These are phyloP conservation scores for Slavum lentiscoides DNA, from an alignment of 2,888 invertebrate species.

Conservation along the genomic window DNA sequence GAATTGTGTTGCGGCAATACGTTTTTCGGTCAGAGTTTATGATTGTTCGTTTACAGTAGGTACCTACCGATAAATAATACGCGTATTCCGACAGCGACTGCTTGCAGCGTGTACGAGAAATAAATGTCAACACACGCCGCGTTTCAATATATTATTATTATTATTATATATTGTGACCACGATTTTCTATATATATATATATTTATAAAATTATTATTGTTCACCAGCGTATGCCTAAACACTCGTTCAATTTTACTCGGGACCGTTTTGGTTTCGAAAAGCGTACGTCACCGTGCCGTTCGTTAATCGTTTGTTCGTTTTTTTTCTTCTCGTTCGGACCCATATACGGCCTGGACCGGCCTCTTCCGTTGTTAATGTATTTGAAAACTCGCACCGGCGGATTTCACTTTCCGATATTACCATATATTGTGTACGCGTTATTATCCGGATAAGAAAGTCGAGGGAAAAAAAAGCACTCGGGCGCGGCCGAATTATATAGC, in stretches of 20 bases:
- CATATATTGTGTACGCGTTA: not conserved
- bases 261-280: too few species aligned
- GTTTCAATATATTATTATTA: slow-evolving; percentile 3
- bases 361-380: not conserved
- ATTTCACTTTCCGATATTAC: not conserved
- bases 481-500: too few species aligned
- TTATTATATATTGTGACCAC: slow-evolving; percentile 2
- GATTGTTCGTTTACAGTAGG: not conserved
- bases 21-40: not conserved
- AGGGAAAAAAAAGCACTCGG: too few species aligned
- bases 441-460: too few species aligned
- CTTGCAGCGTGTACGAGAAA: slow-evolving; percentile 26
- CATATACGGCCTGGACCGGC: too few species aligned
- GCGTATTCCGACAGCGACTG: not conserved
- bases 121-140: slow-evolving; percentile 28
- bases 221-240: not conserved
- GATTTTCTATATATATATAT: not conserved
- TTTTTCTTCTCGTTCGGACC: not conserved
- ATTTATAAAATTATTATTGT: not conserved
- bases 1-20: slow-evolving; percentile 23
- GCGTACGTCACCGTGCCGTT: too few species aligned
- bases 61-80: slow-evolving; percentile 25
- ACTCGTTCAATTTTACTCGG: not conserved
- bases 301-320: too few species aligned
- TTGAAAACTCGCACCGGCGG: not conserved